Evolutionary conservation across 2,888 invertebrate genomes (phyloP).

Genomic region (Mythimna lalbum): DNA sequence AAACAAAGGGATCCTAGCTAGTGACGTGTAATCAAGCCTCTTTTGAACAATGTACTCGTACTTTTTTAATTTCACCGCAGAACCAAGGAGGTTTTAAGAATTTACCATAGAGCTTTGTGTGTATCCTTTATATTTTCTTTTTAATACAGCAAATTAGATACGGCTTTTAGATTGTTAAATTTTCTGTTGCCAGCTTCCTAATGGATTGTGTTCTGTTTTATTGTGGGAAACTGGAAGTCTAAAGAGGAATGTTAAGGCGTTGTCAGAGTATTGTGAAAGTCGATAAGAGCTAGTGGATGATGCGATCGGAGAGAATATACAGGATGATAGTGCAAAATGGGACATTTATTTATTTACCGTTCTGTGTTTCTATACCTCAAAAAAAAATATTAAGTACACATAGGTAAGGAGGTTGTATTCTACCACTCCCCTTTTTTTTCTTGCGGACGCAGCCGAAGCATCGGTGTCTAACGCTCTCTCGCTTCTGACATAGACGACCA

Average conservation of each 20-base stretch:
- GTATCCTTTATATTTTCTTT: slow-evolving; percentile 33
- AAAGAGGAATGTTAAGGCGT: slow-evolving; percentile 9
- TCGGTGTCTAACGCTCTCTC: too few species aligned
- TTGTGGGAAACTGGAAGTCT: slow-evolving; percentile 13
- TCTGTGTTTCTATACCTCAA: background rate
- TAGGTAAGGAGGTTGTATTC: too few species aligned
- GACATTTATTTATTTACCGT: too few species aligned
- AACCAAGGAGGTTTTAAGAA: slow-evolving; percentile 62
- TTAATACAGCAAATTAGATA: background rate
- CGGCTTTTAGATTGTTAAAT: background rate
- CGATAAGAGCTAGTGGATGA: slow-evolving; percentile 22
- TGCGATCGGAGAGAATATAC: slow-evolving; percentile 27
- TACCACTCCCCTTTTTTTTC: too few species aligned
- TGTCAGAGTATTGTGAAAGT: slow-evolving; percentile 27
- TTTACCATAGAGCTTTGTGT: slow-evolving; percentile 58
- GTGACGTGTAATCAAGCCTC: slow-evolving; percentile 84
- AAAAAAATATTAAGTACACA: too few species aligned
- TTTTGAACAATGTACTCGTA: slow-evolving; percentile 78
- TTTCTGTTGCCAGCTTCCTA: slow-evolving; percentile 1
- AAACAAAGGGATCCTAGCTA: slow-evolving; percentile 79
- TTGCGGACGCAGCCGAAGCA: too few species aligned
- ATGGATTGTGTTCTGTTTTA: background rate
- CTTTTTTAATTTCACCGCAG: slow-evolving; percentile 75
- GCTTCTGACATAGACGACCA: too few species aligned
- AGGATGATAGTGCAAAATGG: slow-evolving; percentile 14